Evolutionary conservation across 2,888 invertebrate species (phyloP).

Genomic region (Scotopteryx bipunctaria): DNA sequence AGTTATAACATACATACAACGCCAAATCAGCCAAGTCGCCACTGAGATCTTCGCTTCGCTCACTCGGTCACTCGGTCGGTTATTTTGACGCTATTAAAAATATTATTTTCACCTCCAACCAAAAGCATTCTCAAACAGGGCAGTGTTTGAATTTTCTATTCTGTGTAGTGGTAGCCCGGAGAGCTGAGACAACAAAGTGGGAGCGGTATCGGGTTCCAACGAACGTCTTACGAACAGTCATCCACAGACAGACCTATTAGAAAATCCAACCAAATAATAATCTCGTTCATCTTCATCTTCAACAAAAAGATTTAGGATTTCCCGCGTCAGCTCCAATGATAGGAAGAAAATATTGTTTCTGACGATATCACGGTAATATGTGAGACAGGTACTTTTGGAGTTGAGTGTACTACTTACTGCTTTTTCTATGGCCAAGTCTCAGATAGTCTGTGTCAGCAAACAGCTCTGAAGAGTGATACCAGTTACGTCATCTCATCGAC

Average conservation of each 20-base stretch:
- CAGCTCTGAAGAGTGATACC: conserved; percentile 34
- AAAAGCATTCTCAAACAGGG: conserved; percentile 37
- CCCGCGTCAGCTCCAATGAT: too few species aligned
- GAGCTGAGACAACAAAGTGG: conserved; percentile 65
- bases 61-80: too few species aligned
- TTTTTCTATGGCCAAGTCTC: conserved; percentile 2
- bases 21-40: too few species aligned
- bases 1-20: too few species aligned
- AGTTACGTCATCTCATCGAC: conserved; percentile 17
- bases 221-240: conserved; percentile 15
- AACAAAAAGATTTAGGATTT: too few species aligned
- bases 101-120: conserved; percentile 36
- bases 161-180: conserved; percentile 46
- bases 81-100: conserved; percentile 31
- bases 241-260: too few species aligned
- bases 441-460: conserved; percentile 21
- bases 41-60: too few species aligned
- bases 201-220: conserved; percentile 57
- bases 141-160: conserved; percentile 41
- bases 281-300: too few species aligned
- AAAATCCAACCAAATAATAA: too few species aligned
- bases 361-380: too few species aligned
- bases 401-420: conserved; percentile 24
- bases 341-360: too few species aligned
- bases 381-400: too few species aligned